Evolutionary conservation across 23 tunicate genomes (phyloP), one percentile per base, ranked within the genome.

Genomic region (Botrylloides violaceus): DNA sequence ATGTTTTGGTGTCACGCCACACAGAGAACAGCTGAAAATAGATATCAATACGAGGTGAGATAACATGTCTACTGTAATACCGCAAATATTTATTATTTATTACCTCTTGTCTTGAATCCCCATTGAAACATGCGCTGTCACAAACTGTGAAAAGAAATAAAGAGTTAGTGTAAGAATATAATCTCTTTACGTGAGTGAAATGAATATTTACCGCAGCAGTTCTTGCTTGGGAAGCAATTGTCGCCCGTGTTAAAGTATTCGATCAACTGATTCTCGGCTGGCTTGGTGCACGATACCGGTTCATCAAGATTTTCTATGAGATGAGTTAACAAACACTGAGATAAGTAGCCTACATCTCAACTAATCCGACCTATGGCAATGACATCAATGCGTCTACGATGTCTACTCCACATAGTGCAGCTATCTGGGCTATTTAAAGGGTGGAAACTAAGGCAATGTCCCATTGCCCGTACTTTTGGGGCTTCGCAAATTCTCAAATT

Each of bases 131-230:
- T 7, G 72, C 66, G 47, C 26, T 48, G 59, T 80, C 84, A 32
- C 84, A 80, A 9, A 80, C 84, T 80, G 60, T 2, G 48, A 77
- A 65, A 24, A 60, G n/a, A 68, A 68, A 37, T 4, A 3, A 68
- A 23, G 73, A 22, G 18, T 3, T 37, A 60, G 32, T 20, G n/a
- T 60, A 12, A 18, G 65, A 18, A 24, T 0, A 60, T 20, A 22
- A 24, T 20, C 18, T 60, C 19, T 18, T 18, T 20, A 60, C 15
- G 1, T 12, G 65, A 60, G 0, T 18, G 15, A 20, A 60, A 24
- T 15, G 32, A 20, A 19, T 37, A 80, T 77, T 71, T 1, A 80
- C 84, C 63, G 39, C 84, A 80, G 59, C 84, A 80, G 70, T 80
- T 80, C 26, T 71, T 71, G 78, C 84, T 80, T 1, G 84, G 71